Conservation (phyloP, 2,113 vertebrate species). For the Chaetodon trifascialis region DNA sequence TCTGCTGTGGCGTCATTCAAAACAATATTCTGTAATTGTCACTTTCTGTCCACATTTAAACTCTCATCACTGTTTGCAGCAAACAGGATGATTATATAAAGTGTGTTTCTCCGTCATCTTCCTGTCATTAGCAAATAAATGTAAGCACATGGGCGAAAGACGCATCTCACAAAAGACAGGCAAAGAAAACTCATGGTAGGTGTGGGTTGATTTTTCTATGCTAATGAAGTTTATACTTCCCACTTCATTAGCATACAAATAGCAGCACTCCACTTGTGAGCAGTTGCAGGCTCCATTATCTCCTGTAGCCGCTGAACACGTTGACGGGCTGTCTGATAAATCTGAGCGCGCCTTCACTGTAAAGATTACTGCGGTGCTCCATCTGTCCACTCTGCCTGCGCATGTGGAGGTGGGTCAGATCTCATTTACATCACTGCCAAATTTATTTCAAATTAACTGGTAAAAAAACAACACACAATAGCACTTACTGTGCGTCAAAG, state of each 20-base stretch:
- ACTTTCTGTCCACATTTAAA: slow-evolving; percentile 35
- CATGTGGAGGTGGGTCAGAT: slow-evolving; percentile 51
- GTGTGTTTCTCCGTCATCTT: slow-evolving; percentile 20
- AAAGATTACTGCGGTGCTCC: slow-evolving; percentile 66
- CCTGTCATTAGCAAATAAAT: slow-evolving; percentile 20
- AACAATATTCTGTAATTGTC: slow-evolving; percentile 28
- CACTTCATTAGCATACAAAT: slow-evolving; percentile 76
- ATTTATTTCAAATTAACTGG: slow-evolving; percentile 54
- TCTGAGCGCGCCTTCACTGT: slow-evolving; percentile 53
- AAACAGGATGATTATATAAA: slow-evolving; percentile 30
- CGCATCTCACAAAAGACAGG: slow-evolving; percentile 29
- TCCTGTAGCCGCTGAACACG: slow-evolving; percentile 45
- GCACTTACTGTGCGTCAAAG: slow-evolving; percentile 17
- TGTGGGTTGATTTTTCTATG: slow-evolving; percentile 47
- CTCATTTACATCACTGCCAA: slow-evolving; percentile 66
- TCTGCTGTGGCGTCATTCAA: not conserved
- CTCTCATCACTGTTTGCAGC: slow-evolving; percentile 11
- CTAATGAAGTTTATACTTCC: slow-evolving; percentile 61
- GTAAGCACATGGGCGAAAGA: slow-evolving; percentile 9
- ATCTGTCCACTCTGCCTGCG: slow-evolving; percentile 68
- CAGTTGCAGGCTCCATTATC: slow-evolving; percentile 58
- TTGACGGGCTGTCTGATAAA: slow-evolving; percentile 68
- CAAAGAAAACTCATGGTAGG: slow-evolving; percentile 21
- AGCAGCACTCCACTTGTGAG: slow-evolving; percentile 61
- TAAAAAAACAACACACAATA: slow-evolving; percentile 10